phyloP scores from a whole-genome alignment of 2,888 invertebrate genomes.

The Mythimna ferrago region DNA sequence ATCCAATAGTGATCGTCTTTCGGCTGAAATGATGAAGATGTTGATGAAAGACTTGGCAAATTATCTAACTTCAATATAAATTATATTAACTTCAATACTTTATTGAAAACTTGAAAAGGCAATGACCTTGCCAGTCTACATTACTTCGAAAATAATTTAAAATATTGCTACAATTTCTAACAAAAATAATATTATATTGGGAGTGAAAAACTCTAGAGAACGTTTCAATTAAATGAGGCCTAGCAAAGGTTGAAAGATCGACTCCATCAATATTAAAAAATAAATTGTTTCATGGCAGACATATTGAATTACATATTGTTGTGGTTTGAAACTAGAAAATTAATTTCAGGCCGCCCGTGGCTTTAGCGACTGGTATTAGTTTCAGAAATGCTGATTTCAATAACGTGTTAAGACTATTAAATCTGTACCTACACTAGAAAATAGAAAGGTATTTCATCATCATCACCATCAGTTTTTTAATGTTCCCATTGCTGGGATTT shows the following conservation, averaged over 20 bases:
- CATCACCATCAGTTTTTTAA: too few species aligned
- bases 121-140: too few species aligned
- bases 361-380: not conserved
- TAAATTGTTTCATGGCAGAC: slow-evolving; percentile 1
- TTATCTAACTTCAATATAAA: too few species aligned
- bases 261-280: slow-evolving; percentile 3
- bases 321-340: slow-evolving; percentile 9
- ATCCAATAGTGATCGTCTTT: too few species aligned
- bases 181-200: not conserved
- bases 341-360: slow-evolving; percentile 2
- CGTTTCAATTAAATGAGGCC: not conserved
- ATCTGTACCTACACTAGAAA: not conserved
- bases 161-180: not conserved
- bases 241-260: not conserved
- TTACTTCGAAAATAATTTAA: not conserved
- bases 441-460: not conserved
- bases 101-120: not conserved
- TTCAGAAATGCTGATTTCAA: not conserved
- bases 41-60: too few species aligned
- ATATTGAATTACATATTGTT: slow-evolving; percentile 12
- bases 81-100: too few species aligned
- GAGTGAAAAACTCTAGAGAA: not conserved
- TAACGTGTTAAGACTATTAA: not conserved
- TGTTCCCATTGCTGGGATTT: too few species aligned
- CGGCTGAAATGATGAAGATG: too few species aligned